phyloP scores from a whole-genome alignment of 2,113 vertebrate genomes.

The Xenopus tropicalis region DNA sequence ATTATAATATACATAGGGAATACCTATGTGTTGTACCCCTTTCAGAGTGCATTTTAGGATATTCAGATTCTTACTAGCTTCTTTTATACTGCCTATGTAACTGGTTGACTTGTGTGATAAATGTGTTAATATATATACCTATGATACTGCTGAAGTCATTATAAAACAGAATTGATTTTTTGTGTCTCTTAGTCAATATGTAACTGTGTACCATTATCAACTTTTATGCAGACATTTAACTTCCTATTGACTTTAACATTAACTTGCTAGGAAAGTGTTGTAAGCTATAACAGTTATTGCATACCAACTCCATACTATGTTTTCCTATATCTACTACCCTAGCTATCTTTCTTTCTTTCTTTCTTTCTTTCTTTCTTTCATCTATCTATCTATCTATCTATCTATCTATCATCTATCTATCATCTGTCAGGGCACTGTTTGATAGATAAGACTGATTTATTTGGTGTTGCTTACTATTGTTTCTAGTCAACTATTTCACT shows the following conservation, averaged over 20 bases:
- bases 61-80: too few relatives aligned
- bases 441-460: too few relatives aligned
- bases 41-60: too few relatives aligned
- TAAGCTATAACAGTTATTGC: background rate
- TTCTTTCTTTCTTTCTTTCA: too few relatives aligned
- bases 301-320: background rate
- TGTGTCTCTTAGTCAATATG: background rate
- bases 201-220: background rate
- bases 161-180: background rate
- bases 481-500: too few relatives aligned
- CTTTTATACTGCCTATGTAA: background rate
- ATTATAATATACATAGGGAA: too few relatives aligned
- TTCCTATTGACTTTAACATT: background rate
- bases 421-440: too few relatives aligned
- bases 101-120: background rate
- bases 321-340: background rate
- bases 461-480: too few relatives aligned
- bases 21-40: too few relatives aligned
- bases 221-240: slow-evolving; percentile 4
- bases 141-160: background rate
- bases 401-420: too few relatives aligned
- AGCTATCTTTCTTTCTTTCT: too few relatives aligned
- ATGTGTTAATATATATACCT: background rate
- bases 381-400: too few relatives aligned
- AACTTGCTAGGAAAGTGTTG: background rate